Evolutionary conservation across 2,888 invertebrate species (phyloP).

Genomic region (Clanis bilineata): DNA sequence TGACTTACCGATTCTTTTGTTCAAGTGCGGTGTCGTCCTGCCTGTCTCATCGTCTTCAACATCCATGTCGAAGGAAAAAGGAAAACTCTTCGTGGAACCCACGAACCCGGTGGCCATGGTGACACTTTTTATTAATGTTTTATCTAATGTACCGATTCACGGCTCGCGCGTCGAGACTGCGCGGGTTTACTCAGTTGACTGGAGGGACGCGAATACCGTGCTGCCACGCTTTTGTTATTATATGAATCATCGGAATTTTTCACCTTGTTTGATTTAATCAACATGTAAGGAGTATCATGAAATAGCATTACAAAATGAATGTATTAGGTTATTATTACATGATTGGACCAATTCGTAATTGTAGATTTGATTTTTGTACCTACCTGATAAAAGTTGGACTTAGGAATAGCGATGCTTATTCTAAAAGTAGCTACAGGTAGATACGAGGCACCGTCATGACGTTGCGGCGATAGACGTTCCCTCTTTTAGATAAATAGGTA

Average conservation of each 20-base stretch:
- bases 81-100: conserved; percentile 75
- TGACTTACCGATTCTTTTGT: conserved; percentile 63
- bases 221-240: neutral
- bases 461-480: no score
- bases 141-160: conserved; percentile 22
- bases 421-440: no score
- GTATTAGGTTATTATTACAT: no score
- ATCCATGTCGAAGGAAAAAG: conserved; percentile 76
- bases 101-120: conserved; percentile 72
- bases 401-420: no score
- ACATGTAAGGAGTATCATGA: neutral
- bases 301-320: no score
- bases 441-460: no score
- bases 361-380: no score
- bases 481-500: no score
- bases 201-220: conserved; percentile 26
- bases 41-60: conserved; percentile 66
- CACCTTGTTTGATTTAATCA: neutral
- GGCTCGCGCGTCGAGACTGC: conserved; percentile 33
- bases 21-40: conserved; percentile 57
- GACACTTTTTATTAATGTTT: conserved; percentile 11
- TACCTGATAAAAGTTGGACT: no score
- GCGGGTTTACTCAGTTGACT: conserved; percentile 33
- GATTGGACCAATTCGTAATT: no score
- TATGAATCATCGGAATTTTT: neutral